Evolutionary conservation across 2,113 vertebrate species (phyloP), one percentile per base, ranked within the genome.

Genomic region (Rhynchomys soricoides): DNA sequence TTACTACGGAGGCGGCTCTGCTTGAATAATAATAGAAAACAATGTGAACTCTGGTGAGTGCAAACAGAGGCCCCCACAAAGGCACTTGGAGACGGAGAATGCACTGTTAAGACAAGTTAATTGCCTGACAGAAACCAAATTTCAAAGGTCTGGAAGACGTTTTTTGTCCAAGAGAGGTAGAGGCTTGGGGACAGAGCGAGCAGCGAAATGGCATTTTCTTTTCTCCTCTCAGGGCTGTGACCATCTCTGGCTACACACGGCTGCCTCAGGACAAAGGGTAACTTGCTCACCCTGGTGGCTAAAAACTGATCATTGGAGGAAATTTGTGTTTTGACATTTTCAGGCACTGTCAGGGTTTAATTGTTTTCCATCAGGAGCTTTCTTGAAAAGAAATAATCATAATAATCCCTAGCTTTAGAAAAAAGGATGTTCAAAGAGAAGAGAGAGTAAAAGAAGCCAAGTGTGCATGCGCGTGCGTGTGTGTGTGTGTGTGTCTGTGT

Each of bases 21-120:
- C 98, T 98, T 98, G 99, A 99, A 99, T 99, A 98, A 99, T 99
- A 99, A 99, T 98, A 97, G 98, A 98, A 99, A 99, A 99, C 99
- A 99, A 98, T 99, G 98, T 98, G 96, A 97, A 97, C 70, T 66
- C 98, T 95, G 93, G 95, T 96, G 96, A 98, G 98, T 34, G 90
- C 91, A 95, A 98, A 97, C 97, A 95, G 97, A 98, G 97, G 94
- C 88, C 86, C 93, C 85, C 85, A 95, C 96, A 98, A 94, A 98
- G 97, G 97, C 97, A 94, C 97, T 96, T 91, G 98, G 97, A 97
- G 97, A 88, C n/a, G 95, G 90, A 96, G 98, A 98, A 98, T 89
- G 97, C 97, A 97, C 98, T 9, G 97, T 99, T 98, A 98, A 99
- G 98, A 98, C 93, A 45, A 98, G 98, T 98, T 98, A 98, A 99